Base-by-base conservation (phyloP, 2,113 vertebrate genomes). In the Furnarius figulus region DNA sequence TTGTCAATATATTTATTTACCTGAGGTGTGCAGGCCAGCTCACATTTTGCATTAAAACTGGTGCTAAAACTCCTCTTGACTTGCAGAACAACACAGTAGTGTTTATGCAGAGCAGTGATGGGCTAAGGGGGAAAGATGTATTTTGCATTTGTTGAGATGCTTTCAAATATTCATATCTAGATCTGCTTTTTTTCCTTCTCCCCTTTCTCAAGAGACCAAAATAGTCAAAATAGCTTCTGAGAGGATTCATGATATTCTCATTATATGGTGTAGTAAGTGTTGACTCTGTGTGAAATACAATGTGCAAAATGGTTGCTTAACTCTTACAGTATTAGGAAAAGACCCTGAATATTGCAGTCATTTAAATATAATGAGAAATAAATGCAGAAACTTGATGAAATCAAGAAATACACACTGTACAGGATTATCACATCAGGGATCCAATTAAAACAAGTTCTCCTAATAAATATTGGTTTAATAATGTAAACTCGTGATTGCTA, bases 381-480 rank as follows among this genome's bases (percentile, higher is more conserved):
- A 97, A 96, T 96, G 61, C 79, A 95, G 96, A 96, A 96, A 96
- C 88, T 46, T 19, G 92, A 94, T 96, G 95, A 95, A 96, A 97
- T 83, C 71, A 63, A 89, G 96, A 92, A 96, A 94, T 96, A 73
- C 80, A 84, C 86, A 94, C 85, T 94, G 81, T 95, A 95, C 8
- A 2, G 93, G 89, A 94, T 97, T 94, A 95, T 97, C 96, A 80
- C 96, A 95, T 97, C 95, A 97, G 96, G 97, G 97, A 97, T 96
- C 97, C 96, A 97, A 97, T 97, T 98, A 98, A 97, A 98, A 95
- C 39, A 50, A 97, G 59, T 63, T 95, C 87, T 97, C 92, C 68
- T 96, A 96, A 97, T 97, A 98, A 98, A 97, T 98, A 98, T 97
- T 98, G 93, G 96, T 95, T 98, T 98, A 98, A 96, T 98, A 98